Evolutionary conservation across 2,888 invertebrate species (phyloP).

Genomic region (Sclerodermus sp.): DNA sequence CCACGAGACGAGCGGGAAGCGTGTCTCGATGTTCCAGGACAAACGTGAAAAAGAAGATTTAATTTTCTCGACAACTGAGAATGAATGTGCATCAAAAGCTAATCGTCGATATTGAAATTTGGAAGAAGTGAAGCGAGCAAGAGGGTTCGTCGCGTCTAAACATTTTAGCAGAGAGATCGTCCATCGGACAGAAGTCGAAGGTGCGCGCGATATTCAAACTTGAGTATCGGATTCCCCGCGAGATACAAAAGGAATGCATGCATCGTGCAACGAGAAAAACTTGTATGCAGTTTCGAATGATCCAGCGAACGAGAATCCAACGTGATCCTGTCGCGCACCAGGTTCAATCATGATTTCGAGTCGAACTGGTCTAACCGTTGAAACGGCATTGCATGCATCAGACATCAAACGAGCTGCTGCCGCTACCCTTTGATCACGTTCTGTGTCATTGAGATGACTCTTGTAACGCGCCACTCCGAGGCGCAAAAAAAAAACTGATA

Average conservation of each 20-base stretch:
- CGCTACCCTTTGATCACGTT: slow-evolving; percentile 54
- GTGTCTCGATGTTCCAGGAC: slow-evolving; percentile 5
- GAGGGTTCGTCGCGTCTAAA: too few species aligned
- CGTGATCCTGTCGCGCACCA: too few species aligned
- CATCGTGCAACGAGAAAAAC: too few species aligned
- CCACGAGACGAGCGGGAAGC: not conserved
- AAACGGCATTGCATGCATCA: slow-evolving; percentile 48
- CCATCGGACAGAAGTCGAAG: too few species aligned
- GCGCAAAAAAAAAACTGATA: slow-evolving; percentile 35
- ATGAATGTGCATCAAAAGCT: slow-evolving; percentile 47
- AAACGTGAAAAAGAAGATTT: slow-evolving; percentile 33
- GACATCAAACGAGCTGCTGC: slow-evolving; percentile 53
- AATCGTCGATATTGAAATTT: slow-evolving; percentile 21
- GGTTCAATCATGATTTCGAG: too few species aligned
- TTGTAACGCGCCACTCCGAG: slow-evolving; percentile 33
- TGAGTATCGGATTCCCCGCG: too few species aligned
- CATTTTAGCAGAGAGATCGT: too few species aligned
- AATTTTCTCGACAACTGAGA: slow-evolving; percentile 43
- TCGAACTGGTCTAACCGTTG: slow-evolving; percentile 16
- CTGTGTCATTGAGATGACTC: slow-evolving; percentile 55
- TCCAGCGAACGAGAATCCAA: too few species aligned
- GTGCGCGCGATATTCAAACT: too few species aligned
- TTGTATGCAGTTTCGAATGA: too few species aligned
- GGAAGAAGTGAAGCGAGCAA: not conserved
- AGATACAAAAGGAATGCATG: too few species aligned